These are phyloP conservation scores for Parotia lawesii DNA, from an alignment of 2,113 vertebrate species.

Conservation along the genomic window DNA sequence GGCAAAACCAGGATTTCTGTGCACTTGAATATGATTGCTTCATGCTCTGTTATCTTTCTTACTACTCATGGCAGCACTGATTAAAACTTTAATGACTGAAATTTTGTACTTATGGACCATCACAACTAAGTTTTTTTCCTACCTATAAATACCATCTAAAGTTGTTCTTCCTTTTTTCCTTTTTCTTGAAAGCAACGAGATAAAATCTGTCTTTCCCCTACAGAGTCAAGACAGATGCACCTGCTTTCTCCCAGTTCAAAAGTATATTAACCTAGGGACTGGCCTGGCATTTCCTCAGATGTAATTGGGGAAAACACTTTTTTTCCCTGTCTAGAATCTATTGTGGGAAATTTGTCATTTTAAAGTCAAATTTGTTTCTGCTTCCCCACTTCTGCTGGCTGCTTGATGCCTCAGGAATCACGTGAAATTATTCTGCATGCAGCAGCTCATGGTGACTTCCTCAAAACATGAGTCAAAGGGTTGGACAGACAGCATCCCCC, in stretches of 20 bases:
- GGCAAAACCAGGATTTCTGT: neutral
- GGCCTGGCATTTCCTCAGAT: neutral
- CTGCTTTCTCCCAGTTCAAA: neutral
- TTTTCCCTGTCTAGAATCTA: neutral
- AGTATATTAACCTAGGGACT: neutral
- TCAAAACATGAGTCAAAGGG: neutral
- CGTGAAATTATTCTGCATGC: neutral
- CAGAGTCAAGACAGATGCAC: neutral
- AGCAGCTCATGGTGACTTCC: neutral
- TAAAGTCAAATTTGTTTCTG: neutral
- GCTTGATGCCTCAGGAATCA: neutral
- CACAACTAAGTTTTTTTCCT: neutral
- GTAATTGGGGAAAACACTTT: neutral
- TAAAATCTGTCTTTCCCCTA: neutral
- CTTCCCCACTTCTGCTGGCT: neutral
- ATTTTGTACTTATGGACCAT: neutral
- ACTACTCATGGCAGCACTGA: neutral
- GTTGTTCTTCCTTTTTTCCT: neutral
- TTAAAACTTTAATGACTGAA: neutral
- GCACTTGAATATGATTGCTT: neutral
- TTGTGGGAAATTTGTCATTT: neutral
- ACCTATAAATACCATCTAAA: neutral
- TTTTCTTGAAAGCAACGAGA: neutral
- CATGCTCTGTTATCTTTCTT: neutral
- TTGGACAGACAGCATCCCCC: neutral